Base-by-base conservation (phyloP, 2,797 vertebrate species). In the Chaunax sp. region DNA sequence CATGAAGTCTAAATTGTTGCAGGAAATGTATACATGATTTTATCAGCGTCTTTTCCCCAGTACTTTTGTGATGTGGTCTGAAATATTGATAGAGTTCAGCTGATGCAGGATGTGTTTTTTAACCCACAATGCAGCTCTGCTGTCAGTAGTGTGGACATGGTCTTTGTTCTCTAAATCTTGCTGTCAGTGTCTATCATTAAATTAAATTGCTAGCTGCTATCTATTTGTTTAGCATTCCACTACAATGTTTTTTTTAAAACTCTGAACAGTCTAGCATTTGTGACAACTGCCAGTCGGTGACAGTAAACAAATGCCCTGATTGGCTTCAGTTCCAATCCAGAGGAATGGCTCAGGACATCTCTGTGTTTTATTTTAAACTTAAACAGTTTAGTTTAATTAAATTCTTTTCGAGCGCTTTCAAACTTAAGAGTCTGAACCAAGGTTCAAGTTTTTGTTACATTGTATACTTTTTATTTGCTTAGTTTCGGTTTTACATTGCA, bases 301-400 rank as follows among this genome's bases (percentile, higher is more conserved):
- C 70, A 13, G 28, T 61, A 66, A 77, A 77, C 72, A 74, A 78
- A 30, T 4, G 18, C n/a, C n/a, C n/a, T n/a, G n/a, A n/a, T n/a
- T n/a, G n/a, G n/a, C n/a, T n/a, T n/a, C n/a, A n/a, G 26, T 45
- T 70, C 10, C 49, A 25, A 12, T 30, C 55, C 55, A 58, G 18
- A 68, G 61, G 55, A 61, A 57, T 54, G 55, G 54, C 56, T 40
- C n/a, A 23, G 71, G 76, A 77, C 44, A 23, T 73, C 43, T 33
- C 10, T 37, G n/a, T n/a, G n/a, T n/a, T n/a, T n/a, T n/a, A n/a
- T n/a, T n/a, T n/a, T n/a, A n/a, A n/a, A n/a, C n/a, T n/a, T n/a
- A n/a, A n/a, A n/a, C n/a, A n/a, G n/a, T n/a, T n/a, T n/a, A n/a
- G n/a, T n/a, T n/a, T n/a, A n/a, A n/a, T n/a, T n/a, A n/a, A n/a